Conservation (phyloP, 2,797 vertebrate species). For the Chiroxiphia lanceolata region DNA sequence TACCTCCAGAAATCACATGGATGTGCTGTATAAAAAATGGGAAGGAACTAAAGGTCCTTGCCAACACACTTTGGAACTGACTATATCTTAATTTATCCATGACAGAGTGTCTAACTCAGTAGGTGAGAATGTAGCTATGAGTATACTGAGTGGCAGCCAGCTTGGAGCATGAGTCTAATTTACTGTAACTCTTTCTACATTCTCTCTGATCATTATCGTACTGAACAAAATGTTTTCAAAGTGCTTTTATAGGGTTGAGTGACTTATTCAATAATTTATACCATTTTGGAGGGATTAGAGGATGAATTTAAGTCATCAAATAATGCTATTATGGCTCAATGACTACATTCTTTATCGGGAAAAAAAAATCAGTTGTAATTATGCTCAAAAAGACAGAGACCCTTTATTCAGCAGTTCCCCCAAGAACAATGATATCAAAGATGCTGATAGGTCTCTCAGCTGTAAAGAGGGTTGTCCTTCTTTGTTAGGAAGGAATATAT, state of each 20-base stretch:
- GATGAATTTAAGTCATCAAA: constrained; percentile 59
- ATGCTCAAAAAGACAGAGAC: constrained; percentile 57
- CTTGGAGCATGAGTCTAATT: constrained; percentile 59
- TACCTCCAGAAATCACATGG: constrained; percentile 35
- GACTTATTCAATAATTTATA: constrained; percentile 67
- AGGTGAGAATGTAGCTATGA: constrained; percentile 60
- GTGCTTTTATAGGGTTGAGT: constrained; percentile 53
- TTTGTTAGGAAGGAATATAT: constrained; percentile 55
- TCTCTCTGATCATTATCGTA: constrained; percentile 45
- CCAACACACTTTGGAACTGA: constrained; percentile 46
- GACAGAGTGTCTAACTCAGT: constrained; percentile 57
- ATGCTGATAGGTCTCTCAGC: constrained; percentile 55
- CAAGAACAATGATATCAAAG: constrained; percentile 66
- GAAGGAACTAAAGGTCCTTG: constrained; percentile 47
- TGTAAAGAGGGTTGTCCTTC: constrained; percentile 49
- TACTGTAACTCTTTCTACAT: constrained; percentile 65
- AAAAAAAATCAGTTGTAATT: constrained; percentile 61
- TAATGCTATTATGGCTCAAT: constrained; percentile 56
- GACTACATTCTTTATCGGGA: constrained; percentile 44
- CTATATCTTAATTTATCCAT: constrained; percentile 60
- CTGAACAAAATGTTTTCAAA: constrained; percentile 66
- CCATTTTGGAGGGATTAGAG: constrained; percentile 57
- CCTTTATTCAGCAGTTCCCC: constrained; percentile 61
- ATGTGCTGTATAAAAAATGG: constrained; percentile 23
- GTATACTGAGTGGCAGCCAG: constrained; percentile 59